phyloP scores from a whole-genome alignment of 2,888 invertebrate genomes.

The Andrena bucephala region DNA sequence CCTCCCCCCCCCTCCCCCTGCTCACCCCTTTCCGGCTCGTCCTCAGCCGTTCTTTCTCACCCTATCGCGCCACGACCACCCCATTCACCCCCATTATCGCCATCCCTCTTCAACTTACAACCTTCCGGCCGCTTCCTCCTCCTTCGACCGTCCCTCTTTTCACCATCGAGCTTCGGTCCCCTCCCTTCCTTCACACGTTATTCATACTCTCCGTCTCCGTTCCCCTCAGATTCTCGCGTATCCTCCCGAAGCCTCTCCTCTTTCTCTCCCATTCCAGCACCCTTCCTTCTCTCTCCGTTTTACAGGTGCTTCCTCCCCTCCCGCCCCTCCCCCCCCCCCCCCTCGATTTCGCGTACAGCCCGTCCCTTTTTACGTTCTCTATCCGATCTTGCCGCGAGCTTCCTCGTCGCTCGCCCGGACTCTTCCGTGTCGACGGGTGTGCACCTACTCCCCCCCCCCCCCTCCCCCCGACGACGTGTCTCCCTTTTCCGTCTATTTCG shows the following conservation, averaged over 20 bases:
- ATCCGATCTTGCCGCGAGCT: conserved; percentile 10
- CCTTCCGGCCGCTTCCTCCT: not conserved
- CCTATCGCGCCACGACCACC: conserved; percentile 3
- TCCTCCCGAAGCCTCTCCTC: conserved; percentile 7
- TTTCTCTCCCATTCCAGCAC: not conserved
- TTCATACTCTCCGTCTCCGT: conserved; percentile 25
- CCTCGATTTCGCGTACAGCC: not conserved
- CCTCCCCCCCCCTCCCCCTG: not conserved
- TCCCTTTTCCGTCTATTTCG: conserved; percentile 30
- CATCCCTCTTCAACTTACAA: not conserved
- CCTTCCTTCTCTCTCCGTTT: not conserved
- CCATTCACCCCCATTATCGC: conserved; percentile 1
- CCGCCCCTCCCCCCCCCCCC: not conserved
- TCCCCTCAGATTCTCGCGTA: conserved; percentile 3
- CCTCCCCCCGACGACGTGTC: not conserved
- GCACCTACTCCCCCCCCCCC: not conserved
- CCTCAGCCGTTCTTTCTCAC: conserved; percentile 24
- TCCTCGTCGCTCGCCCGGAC: conserved; percentile 21
- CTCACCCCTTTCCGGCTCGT: conserved; percentile 4
- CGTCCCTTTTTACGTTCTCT: not conserved
- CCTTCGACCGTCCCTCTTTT: conserved; percentile 17
- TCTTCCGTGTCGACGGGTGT: conserved; percentile 13
- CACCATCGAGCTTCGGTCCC: conserved; percentile 15
- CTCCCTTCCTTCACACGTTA: conserved; percentile 33
- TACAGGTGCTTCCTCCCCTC: not conserved